Percentiles rank a stretch among this genome's conserved stretches.
Conservation (phyloP, 2,797 vertebrate species). For the Neostethus bicornis region DNA sequence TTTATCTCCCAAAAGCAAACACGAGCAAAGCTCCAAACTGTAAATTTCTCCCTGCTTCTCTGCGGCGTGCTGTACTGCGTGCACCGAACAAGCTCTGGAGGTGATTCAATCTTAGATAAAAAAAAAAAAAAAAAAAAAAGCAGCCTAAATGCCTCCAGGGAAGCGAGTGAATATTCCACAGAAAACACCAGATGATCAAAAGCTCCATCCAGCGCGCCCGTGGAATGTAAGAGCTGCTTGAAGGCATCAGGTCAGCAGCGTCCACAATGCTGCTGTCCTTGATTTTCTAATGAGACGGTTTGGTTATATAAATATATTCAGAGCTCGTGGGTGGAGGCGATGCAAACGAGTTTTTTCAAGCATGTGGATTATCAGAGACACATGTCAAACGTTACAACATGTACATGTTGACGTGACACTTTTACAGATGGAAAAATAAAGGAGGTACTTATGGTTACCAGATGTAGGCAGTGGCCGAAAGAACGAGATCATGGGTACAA, state of each 20-base stretch:
- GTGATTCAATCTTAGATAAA: conserved; percentile 23
- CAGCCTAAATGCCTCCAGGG: conserved; percentile 32
- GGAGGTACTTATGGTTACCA: no score
- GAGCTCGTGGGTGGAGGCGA: conserved; percentile 52
- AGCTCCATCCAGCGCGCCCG: conserved; percentile 31
- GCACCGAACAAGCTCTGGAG: conserved; percentile 26
- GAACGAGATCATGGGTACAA: no score
- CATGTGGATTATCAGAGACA: conserved; percentile 31
- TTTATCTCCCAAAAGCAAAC: not conserved
- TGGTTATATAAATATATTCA: conserved; percentile 50
- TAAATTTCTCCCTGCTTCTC: conserved; percentile 4
- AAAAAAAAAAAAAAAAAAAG: no score
- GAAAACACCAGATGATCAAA: conserved; percentile 53
- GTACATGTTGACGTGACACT: no score
- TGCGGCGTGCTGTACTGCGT: conserved; percentile 1
- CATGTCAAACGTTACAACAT: conserved; percentile 30
- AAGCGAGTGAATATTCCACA: conserved; percentile 28
- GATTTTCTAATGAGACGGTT: conserved; percentile 55
- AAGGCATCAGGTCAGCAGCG: conserved; percentile 30
- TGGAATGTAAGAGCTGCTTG: conserved; percentile 34
- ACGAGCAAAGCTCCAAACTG: not conserved
- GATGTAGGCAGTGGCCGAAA: no score
- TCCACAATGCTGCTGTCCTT: conserved; percentile 31
- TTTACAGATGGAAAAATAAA: no score
- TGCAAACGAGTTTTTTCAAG: conserved; percentile 42